Conservation (phyloP, 2,797 vertebrate species). For the Poliocrania exsul region DNA sequence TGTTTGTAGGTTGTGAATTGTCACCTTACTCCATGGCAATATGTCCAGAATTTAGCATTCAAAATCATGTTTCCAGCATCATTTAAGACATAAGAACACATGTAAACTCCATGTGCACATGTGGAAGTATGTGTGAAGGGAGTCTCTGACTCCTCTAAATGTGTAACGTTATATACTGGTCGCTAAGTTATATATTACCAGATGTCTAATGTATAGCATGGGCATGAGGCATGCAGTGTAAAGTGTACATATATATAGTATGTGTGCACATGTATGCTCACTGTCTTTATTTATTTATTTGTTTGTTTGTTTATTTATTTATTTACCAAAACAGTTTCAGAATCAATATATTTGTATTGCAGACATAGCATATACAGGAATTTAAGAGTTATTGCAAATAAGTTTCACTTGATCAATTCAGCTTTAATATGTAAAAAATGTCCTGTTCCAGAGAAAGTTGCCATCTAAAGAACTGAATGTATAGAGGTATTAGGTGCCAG, state of each 20-base stretch:
- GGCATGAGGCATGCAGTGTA: background rate
- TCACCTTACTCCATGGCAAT: background rate
- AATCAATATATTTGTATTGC: background rate
- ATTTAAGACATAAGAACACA: background rate
- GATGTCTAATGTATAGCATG: accelerated
- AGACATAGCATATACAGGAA: background rate
- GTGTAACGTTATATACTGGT: background rate
- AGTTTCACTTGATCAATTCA: background rate
- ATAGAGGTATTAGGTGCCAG: background rate
- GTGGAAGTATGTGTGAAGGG: background rate
- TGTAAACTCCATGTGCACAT: background rate
- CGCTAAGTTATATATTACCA: accelerated
- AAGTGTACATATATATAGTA: background rate
- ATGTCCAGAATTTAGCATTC: background rate
- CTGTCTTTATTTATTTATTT: no score
- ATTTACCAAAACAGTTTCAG: background rate
- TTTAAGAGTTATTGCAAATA: background rate
- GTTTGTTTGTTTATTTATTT: background rate
- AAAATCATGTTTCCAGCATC: background rate
- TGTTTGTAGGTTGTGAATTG: background rate
- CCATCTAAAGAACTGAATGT: background rate
- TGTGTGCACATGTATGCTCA: no score
- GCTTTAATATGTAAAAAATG: background rate
- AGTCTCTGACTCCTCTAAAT: background rate
- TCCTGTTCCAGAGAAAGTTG: background rate